These are phyloP conservation scores for Geococcyx californianus DNA, from an alignment of 2,113 vertebrate genomes.

Conservation along the genomic window DNA sequence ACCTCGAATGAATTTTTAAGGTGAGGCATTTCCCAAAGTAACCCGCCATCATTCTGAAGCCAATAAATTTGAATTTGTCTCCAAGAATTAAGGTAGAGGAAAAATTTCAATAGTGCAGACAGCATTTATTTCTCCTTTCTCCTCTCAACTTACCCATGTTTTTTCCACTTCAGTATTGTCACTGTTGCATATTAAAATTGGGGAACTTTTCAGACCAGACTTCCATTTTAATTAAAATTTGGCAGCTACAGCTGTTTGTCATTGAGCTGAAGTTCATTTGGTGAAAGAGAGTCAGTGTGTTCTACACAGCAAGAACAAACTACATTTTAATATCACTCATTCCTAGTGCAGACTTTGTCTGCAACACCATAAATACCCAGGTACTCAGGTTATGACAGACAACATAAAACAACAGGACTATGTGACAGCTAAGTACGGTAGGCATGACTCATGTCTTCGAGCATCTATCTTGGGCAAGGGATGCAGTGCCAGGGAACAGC, in stretches of 20 bases:
- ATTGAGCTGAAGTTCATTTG: neutral
- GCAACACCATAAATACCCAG: neutral
- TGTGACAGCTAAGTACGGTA: neutral
- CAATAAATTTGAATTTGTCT: neutral
- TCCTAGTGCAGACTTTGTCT: neutral
- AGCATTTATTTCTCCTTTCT: neutral
- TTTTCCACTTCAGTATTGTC: neutral
- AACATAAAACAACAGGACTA: neutral
- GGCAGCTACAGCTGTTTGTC: slow-evolving; percentile 1
- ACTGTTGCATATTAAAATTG: neutral
- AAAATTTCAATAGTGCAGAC: neutral
- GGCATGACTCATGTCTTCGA: neutral
- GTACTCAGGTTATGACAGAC: neutral
- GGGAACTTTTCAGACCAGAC: neutral
- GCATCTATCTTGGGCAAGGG: neutral
- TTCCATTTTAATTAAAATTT: neutral
- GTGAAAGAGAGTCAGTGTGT: neutral
- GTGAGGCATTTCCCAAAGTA: neutral
- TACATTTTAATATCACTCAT: neutral
- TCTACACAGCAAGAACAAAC: neutral
- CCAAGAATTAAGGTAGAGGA: neutral
- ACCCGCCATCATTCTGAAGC: neutral
- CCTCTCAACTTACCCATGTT: neutral
- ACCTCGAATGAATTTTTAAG: neutral
- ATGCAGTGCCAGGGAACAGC: neutral